Evolutionary conservation across 2,888 invertebrate species (phyloP), one percentile per base, ranked within the genome.

Genomic region (Morpho helenor): DNA sequence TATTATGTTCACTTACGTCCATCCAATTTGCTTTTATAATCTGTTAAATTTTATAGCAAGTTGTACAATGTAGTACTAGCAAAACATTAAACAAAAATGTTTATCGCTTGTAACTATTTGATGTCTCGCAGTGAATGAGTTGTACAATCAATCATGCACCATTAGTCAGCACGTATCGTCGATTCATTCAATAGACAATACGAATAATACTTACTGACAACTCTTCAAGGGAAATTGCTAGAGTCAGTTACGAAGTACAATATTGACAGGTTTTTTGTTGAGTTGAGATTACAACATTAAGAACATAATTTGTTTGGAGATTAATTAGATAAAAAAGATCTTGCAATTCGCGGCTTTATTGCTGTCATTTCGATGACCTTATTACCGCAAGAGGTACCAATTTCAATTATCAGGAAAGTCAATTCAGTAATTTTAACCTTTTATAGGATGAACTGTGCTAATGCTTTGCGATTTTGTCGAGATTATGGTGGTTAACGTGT

Each of bases 111-210:
- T 81, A 81, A 76, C 74, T 69, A 74, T 76, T 72, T 69, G 70
- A 76, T 78, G 79, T 77, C 75, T 70, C 67, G 75, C 74, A 75
- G 77, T 80, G 81, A 80, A 81, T 84, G 82, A 84, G 76, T 80
- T 80, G 83, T 70, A 77, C 77, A 75, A 78, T 84, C 80, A 80
- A 80, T 77, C 76, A 79, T 75, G 75, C 75, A 77, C 80, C 80
- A 82, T 84, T 83, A 86, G 76, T 84, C 84, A 82, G 77, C 79
- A 72, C 72, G 71, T 73, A 72, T 69, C 65, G 71, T 67, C 65
- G 64, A 67, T 65, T 66, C 73, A 75, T 76, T 75, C 73, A 60
- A 54, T 49, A 70, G 61, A 70, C 69, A 69, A 66, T 65, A 64
- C 63, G 65, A 67, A 66, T 68, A 66, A 63, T 64, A 65, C 65